Evolutionary conservation across 35 echinoderm and acorn worm genomes (phyloP).

Genomic region (Patiria miniata): DNA sequence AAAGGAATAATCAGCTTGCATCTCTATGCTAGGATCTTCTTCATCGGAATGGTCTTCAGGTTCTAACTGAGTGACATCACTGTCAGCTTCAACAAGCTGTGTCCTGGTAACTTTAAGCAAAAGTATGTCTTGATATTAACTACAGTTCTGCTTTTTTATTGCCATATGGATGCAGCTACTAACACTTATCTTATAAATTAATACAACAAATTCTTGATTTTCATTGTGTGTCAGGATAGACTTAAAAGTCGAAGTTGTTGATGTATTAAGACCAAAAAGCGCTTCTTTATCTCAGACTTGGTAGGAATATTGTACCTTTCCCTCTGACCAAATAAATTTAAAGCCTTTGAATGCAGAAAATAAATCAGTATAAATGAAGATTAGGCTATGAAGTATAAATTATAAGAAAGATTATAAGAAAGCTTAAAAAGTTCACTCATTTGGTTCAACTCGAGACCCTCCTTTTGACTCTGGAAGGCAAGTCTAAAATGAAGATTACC

Average conservation of each 20-base stretch:
- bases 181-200: too few species aligned
- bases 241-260: background rate
- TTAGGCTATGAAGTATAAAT: too few species aligned
- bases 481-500: background rate
- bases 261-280: too few species aligned
- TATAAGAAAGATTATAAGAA: too few species aligned
- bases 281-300: background rate
- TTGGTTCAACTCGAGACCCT: background rate
- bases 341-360: too few species aligned
- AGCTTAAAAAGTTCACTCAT: too few species aligned
- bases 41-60: background rate
- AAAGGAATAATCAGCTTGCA: conserved; percentile 20
- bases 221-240: background rate
- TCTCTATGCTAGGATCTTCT: background rate
- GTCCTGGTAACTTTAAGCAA: background rate
- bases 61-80: background rate
- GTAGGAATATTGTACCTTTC: background rate
- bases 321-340: too few species aligned
- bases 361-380: too few species aligned
- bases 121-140: background rate
- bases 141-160: background rate
- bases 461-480: background rate
- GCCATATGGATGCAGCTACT: too few species aligned
- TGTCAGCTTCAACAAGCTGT: background rate
- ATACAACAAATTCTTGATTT: too few species aligned